Conservation (phyloP, 2,113 vertebrate genomes). For the Perca schrenkii region DNA sequence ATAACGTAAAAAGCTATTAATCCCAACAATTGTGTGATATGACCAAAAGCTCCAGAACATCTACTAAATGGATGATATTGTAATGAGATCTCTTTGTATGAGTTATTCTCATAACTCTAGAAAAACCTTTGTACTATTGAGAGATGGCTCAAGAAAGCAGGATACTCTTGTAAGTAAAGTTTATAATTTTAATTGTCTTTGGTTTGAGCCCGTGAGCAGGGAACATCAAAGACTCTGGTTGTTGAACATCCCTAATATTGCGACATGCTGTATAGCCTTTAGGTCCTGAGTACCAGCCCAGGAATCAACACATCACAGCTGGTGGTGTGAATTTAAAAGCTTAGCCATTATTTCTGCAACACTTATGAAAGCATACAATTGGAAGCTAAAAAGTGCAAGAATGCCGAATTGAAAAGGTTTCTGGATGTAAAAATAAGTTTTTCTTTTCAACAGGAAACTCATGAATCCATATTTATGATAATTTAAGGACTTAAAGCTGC, state of each 20-base stretch:
- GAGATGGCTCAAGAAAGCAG: neutral
- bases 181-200: conserved; percentile 24
- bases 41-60: neutral
- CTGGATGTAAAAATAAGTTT: neutral
- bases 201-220: conserved; percentile 21
- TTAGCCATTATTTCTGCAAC: conserved; percentile 9
- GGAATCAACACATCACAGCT: conserved; percentile 33
- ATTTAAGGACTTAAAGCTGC: neutral
- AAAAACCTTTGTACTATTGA: neutral
- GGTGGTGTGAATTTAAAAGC: conserved; percentile 31
- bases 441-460: neutral
- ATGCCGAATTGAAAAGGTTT: neutral
- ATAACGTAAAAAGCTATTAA: neutral
- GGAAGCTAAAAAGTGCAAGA: neutral
- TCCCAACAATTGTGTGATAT: neutral
- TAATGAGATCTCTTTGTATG: neutral
- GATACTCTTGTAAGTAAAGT: neutral
- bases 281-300: conserved; percentile 6
- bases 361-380: conserved; percentile 6
- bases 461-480: neutral
- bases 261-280: conserved; percentile 15
- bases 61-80: neutral
- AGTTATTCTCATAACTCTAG: neutral
- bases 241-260: conserved; percentile 28
- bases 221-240: conserved; percentile 62